phyloP scores from a whole-genome alignment of 2,888 invertebrate genomes.

The Electrophaes corylata region DNA sequence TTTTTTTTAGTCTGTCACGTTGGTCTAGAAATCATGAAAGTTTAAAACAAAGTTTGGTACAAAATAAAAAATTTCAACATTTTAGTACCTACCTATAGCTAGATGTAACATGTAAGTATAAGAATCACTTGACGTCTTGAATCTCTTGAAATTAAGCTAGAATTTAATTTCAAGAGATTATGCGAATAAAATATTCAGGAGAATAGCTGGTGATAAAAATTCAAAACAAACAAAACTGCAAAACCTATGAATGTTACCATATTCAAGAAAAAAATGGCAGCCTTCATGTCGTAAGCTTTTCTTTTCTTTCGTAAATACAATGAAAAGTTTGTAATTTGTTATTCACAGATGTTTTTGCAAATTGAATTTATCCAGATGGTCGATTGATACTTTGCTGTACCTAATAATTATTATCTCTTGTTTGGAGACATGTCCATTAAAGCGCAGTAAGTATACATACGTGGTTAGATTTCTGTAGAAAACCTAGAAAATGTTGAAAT shows the following conservation, averaged over 20 bases:
- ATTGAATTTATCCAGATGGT: slow-evolving; percentile 60
- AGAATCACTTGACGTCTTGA: too few relatives aligned
- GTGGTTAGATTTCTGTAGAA: slow-evolving; percentile 69
- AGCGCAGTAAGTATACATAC: slow-evolving; percentile 71
- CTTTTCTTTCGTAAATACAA: slow-evolving; percentile 66
- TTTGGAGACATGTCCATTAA: slow-evolving; percentile 66
- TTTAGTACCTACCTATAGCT: too few relatives aligned
- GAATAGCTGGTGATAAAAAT: too few relatives aligned
- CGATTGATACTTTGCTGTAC: slow-evolving; percentile 52
- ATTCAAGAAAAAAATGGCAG: slow-evolving; percentile 78
- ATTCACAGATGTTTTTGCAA: slow-evolving; percentile 59
- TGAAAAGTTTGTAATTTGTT: slow-evolving; percentile 73
- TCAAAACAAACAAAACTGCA: too few relatives aligned
- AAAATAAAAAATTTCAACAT: too few relatives aligned
- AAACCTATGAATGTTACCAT: slow-evolving; percentile 63
- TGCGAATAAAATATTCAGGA: too few relatives aligned
- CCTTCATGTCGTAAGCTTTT: slow-evolving; percentile 83
- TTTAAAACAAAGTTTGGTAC: too few relatives aligned
- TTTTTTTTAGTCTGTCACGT: too few relatives aligned
- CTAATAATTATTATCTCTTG: slow-evolving; percentile 54
- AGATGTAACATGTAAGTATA: too few relatives aligned
- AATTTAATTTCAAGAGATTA: too few relatives aligned
- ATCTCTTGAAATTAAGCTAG: too few relatives aligned
- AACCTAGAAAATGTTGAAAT: slow-evolving; percentile 47
- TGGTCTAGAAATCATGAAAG: too few relatives aligned